Base-by-base conservation (phyloP, 2,888 invertebrate species). In the Callyntrura sp. region DNA sequence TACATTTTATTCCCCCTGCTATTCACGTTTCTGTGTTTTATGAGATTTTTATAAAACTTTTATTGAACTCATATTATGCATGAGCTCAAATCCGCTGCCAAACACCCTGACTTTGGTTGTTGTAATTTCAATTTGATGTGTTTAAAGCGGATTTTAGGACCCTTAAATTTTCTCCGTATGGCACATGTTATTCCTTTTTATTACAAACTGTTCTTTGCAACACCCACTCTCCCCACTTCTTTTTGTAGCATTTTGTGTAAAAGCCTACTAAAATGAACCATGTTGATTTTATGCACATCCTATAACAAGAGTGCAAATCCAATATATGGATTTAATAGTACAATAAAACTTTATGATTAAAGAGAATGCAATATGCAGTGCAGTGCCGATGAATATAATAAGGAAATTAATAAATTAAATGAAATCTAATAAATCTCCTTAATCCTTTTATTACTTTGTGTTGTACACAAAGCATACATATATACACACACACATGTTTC, bases 241-340 rank as follows among this genome's bases (percentile, higher is more conserved):
- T 45, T 45, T 45, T 8, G 5, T 45, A 45, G 5, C 45, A 45
- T 20, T 60, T 60, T 70, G n/a, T 11, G 25, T 79, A 28, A 57
- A 28, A 79, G 57, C 57, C 76, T 28, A 28, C 68, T 28, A 35
- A 65, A n/a, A n/a, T n/a, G n/a, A n/a, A n/a, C n/a, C n/a, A n/a
- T n/a, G n/a, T n/a, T n/a, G n/a, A n/a, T n/a, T n/a, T n/a, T n/a
- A n/a, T n/a, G n/a, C n/a, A n/a, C 88, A 88, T 90, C 88, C 88
- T 90, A 90, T n/a, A n/a, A n/a, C 92, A 91, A 91, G 92, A 91
- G 85, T 76, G 87, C 88, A 87, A 91, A 92, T 92, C 90, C 90
- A 92, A 92, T 91, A 83, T 55, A 20, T 83, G 90, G 90, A 91
- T 92, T 91, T 91, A 23, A 73, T n/a, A 73, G 45, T 20, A 73